Evolutionary conservation across 1,140 invertebrate species (phyloP).

Genomic region (Sinella curviseta): DNA sequence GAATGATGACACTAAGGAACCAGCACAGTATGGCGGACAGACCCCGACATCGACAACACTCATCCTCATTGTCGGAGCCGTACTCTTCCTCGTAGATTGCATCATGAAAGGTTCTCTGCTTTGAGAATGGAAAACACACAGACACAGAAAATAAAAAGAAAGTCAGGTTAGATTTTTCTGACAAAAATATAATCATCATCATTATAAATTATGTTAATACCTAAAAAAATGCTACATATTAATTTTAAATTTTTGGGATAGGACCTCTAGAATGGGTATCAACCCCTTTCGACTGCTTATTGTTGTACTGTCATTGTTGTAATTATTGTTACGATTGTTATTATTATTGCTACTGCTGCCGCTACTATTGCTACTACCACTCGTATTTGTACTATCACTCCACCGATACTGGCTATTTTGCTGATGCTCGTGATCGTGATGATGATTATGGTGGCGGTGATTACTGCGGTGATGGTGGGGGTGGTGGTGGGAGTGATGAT

Average conservation of each 20-base stretch:
- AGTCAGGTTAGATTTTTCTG: conserved; percentile 2
- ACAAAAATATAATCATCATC: neutral
- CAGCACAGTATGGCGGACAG: conserved; percentile 47
- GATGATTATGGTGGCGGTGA: neutral
- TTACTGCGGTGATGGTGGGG: neutral
- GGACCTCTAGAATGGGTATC: conserved; percentile 1
- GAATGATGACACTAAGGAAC: conserved; percentile 48
- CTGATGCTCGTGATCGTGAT: neutral
- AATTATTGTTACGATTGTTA: neutral
- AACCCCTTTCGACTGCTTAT: neutral
- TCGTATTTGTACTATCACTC: neutral
- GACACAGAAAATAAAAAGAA: neutral
- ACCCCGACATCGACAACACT: conserved; percentile 44
- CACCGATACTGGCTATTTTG: neutral
- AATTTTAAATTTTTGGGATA: too few species aligned
- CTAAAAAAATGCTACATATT: neutral
- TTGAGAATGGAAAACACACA: neutral
- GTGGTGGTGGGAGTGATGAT: too few species aligned
- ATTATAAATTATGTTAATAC: too few species aligned
- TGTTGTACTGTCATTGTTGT: too few species aligned
- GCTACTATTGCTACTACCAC: neutral
- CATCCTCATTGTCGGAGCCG: conserved; percentile 37
- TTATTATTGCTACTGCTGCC: neutral
- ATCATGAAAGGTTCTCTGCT: conserved; percentile 47
- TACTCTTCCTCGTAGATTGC: conserved; percentile 50